phyloP scores from a whole-genome alignment of 2,888 invertebrate genomes.

The Amaurobius ferox region DNA sequence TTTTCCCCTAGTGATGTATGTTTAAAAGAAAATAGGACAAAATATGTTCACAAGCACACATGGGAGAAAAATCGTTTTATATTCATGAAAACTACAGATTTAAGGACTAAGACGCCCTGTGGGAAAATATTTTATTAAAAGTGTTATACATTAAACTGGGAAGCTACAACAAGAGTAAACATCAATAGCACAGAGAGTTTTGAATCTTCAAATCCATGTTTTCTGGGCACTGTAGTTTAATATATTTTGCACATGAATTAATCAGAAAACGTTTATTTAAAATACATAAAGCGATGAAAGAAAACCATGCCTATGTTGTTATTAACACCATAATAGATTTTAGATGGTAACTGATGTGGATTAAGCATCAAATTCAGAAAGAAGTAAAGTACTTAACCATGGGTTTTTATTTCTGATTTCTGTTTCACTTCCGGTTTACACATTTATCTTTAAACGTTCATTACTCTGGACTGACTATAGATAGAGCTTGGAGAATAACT shows the following conservation, averaged over 20 bases:
- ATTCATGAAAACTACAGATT: slow-evolving; percentile 71
- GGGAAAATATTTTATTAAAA: too few species aligned
- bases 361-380: too few species aligned
- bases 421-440: too few species aligned
- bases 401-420: too few species aligned
- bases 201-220: slow-evolving; percentile 26
- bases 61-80: slow-evolving; percentile 53
- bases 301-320: too few species aligned
- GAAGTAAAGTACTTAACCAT: too few species aligned
- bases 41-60: slow-evolving; percentile 60
- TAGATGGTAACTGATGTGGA: too few species aligned
- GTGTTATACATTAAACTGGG: slow-evolving; percentile 44
- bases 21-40: slow-evolving; percentile 40
- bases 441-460: too few species aligned
- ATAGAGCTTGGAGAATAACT: too few species aligned
- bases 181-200: slow-evolving; percentile 22
- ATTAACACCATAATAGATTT: too few species aligned
- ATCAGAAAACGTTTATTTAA: slow-evolving; percentile 39
- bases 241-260: slow-evolving; percentile 54
- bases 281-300: slow-evolving; percentile 22
- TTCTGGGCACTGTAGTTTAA: slow-evolving; percentile 33
- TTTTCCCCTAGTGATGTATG: slow-evolving; percentile 28
- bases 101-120: slow-evolving; percentile 30
- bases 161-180: slow-evolving; percentile 28
- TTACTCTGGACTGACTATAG: too few species aligned